phyloP scores from a whole-genome alignment of 1,140 invertebrate species.

The Ostrea denselamellosa region DNA sequence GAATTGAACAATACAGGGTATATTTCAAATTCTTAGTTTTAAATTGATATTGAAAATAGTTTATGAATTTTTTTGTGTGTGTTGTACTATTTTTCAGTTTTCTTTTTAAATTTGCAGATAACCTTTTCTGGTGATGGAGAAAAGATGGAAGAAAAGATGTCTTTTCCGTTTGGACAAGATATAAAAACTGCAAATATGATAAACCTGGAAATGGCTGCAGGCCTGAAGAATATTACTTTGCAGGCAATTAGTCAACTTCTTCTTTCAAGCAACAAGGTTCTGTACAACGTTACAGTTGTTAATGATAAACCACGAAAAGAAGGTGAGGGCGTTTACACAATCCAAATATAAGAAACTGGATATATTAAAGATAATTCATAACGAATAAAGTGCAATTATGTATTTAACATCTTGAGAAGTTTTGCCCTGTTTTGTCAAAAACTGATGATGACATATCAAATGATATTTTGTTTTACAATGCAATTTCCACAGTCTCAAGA shows the following conservation, averaged over 20 bases:
- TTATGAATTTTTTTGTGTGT: too few relatives aligned
- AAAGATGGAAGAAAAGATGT: slow-evolving; percentile 31
- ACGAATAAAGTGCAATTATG: background rate
- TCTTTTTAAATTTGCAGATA: background rate
- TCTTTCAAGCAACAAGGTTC: slow-evolving; percentile 24
- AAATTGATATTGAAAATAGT: background rate
- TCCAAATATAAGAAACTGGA: background rate
- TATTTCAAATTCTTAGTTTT: background rate
- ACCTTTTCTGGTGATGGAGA: background rate
- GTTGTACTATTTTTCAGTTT: background rate
- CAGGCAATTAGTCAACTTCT: slow-evolving; percentile 45
- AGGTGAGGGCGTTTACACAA: background rate
- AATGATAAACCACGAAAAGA: background rate
- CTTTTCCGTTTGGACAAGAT: slow-evolving; percentile 39
- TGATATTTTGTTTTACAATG: background rate
- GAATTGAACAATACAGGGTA: slow-evolving; percentile 34
- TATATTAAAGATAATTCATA: too few relatives aligned
- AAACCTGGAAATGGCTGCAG: slow-evolving; percentile 25
- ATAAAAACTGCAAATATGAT: slow-evolving; percentile 8
- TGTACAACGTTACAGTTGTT: slow-evolving; percentile 44
- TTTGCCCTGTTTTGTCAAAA: background rate
- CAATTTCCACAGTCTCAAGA: background rate
- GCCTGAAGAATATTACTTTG: slow-evolving; percentile 19
- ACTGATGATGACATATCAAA: background rate
- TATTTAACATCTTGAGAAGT: background rate